Evolutionary conservation across 1,140 invertebrate species (phyloP).

Genomic region (Chironomus tepperi): DNA sequence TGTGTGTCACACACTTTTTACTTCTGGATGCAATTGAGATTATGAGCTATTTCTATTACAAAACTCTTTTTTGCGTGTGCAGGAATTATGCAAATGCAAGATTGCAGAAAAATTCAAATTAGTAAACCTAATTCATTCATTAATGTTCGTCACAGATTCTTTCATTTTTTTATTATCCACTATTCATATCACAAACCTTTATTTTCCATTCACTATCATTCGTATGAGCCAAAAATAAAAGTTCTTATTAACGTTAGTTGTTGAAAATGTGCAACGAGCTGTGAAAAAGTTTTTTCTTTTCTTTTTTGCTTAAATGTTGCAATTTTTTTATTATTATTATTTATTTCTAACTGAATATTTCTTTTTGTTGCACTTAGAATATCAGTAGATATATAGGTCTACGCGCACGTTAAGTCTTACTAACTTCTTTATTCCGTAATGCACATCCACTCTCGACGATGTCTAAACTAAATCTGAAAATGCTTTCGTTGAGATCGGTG

Average conservation of each 20-base stretch:
- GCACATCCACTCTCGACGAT: slow-evolving; percentile 3
- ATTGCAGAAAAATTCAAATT: not conserved
- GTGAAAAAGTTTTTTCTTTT: not conserved
- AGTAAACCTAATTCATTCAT: not conserved
- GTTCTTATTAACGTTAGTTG: not conserved
- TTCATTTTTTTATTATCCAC: not conserved
- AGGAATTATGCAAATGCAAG: not conserved
- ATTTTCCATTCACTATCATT: not conserved
- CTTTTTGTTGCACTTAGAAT: not conserved
- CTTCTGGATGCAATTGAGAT: not conserved
- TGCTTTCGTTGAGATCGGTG: not conserved
- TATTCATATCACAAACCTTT: not conserved
- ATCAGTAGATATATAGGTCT: not conserved
- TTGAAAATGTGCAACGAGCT: slow-evolving; percentile 4
- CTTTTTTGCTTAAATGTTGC: not conserved
- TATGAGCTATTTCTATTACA: no score
- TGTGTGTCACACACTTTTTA: slow-evolving; percentile 1
- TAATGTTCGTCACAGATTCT: not conserved
- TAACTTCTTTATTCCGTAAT: not conserved
- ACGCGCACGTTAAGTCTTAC: not conserved
- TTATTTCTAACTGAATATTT: slow-evolving; percentile 3
- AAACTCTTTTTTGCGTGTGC: no score
- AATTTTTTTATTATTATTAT: not conserved
- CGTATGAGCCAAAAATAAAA: not conserved
- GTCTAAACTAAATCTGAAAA: slow-evolving; percentile 7